Percentiles rank a stretch among this genome's conserved stretches.
Conservation (phyloP, 2,888 invertebrate species). For the Pristionchus mayeri region DNA sequence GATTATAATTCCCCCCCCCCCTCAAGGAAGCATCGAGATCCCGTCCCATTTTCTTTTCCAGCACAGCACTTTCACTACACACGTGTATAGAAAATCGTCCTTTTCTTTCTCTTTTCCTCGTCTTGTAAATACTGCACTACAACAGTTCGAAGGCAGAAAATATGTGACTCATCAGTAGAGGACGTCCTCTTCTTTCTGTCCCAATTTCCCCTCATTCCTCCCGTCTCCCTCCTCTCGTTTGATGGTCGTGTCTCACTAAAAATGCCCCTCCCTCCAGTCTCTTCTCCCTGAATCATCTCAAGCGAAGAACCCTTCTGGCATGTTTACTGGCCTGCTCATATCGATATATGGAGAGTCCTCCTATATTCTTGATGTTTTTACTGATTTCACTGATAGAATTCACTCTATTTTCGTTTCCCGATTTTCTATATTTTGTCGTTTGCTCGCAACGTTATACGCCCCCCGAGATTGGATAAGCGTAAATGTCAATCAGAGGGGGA, state of each 20-base stretch:
- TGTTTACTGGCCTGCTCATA: neutral
- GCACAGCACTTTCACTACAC: conserved; percentile 1
- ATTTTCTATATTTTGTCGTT: neutral
- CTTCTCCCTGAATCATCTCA: conserved; percentile 22
- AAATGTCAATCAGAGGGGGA: neutral
- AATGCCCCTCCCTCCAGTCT: neutral
- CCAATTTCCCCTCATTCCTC: neutral
- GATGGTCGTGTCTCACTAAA: neutral
- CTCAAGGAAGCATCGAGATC: neutral
- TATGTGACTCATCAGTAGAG: conserved; percentile 1
- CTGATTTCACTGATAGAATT: neutral
- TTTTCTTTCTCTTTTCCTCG: neutral
- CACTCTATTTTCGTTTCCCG: neutral
- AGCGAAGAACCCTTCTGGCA: neutral
- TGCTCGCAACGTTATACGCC: neutral
- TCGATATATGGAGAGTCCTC: neutral
- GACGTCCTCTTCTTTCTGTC: neutral
- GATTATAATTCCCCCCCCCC: neutral
- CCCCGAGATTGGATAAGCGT: neutral
- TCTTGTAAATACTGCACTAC: neutral
- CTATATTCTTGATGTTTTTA: neutral
- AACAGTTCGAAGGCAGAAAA: neutral
- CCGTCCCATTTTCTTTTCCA: conserved; percentile 8
- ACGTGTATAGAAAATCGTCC: neutral
- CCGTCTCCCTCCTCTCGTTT: conserved; percentile 10